Conservation (phyloP, 2,797 vertebrate species). For the Sitta carolinensis region DNA sequence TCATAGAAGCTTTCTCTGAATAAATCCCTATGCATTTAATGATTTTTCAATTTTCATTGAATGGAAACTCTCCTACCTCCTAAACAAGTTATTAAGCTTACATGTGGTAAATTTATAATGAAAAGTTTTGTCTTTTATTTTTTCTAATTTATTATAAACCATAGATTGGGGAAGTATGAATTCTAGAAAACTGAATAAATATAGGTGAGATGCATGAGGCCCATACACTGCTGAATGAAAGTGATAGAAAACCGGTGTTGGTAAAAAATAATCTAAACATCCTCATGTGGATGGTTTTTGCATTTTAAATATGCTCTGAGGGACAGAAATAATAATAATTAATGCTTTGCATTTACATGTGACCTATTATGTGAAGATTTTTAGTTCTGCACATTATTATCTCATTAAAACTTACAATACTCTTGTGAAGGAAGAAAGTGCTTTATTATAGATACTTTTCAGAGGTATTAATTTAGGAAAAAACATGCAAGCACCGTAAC, state of each 20-base stretch:
- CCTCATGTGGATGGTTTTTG: background rate
- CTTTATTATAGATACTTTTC: constrained; percentile 25
- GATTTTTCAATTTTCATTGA: background rate
- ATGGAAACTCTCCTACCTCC: background rate
- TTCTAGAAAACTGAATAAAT: background rate
- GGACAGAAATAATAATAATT: constrained; percentile 31
- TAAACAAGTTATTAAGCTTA: background rate
- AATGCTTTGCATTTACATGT: background rate
- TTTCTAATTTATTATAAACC: background rate
- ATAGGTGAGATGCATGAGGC: background rate
- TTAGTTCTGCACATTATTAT: constrained; percentile 29
- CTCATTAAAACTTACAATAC: constrained; percentile 36
- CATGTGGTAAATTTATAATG: background rate
- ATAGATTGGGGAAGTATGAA: background rate
- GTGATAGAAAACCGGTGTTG: background rate
- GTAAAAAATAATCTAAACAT: background rate
- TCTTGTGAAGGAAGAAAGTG: constrained; percentile 20
- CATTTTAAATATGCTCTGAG: background rate
- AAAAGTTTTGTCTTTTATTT: background rate
- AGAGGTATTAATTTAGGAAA: constrained; percentile 21
- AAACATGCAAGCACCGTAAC: background rate
- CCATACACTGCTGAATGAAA: background rate
- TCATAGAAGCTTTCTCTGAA: background rate
- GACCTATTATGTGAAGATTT: constrained; percentile 18
- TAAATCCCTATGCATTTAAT: background rate